These are phyloP conservation scores for Mesoclemmys tuberculata DNA, from an alignment of 2,113 vertebrate species.

Conservation along the genomic window DNA sequence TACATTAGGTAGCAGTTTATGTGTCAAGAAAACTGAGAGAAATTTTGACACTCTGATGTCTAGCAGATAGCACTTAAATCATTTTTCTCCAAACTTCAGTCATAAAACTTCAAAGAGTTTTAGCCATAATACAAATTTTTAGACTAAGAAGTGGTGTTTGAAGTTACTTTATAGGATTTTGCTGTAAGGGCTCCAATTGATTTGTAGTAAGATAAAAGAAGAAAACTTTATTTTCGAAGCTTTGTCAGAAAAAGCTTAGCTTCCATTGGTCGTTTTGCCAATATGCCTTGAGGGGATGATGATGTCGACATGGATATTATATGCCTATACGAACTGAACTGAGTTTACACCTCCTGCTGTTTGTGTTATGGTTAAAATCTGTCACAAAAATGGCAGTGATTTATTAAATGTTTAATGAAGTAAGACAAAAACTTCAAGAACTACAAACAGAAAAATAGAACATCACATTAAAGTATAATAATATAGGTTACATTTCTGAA, in stretches of 20 bases:
- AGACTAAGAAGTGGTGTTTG: slow-evolving; percentile 99
- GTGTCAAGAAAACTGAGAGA: slow-evolving; percentile 97
- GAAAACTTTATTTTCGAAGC: slow-evolving; percentile 99
- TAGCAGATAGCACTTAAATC: slow-evolving; percentile 99
- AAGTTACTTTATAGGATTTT: slow-evolving; percentile 99
- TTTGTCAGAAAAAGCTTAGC: slow-evolving; percentile 99
- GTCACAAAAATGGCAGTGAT: slow-evolving; percentile 98
- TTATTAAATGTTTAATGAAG: slow-evolving; percentile 99
- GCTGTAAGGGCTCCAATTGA: slow-evolving; percentile 99
- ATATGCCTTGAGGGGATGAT: slow-evolving; percentile 93
- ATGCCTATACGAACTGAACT: slow-evolving; percentile 92
- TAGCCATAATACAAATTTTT: slow-evolving; percentile 99
- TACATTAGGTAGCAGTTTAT: slow-evolving; percentile 90
- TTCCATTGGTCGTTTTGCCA: slow-evolving; percentile 97
- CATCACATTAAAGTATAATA: slow-evolving; percentile 84
- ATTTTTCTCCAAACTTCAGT: slow-evolving; percentile 99
- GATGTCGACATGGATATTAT: slow-evolving; percentile 95
- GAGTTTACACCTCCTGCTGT: slow-evolving; percentile 95
- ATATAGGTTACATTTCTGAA: slow-evolving; percentile 79
- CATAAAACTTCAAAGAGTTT: slow-evolving; percentile 98
- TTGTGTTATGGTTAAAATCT: slow-evolving; percentile 97
- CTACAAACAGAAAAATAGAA: slow-evolving; percentile 85
- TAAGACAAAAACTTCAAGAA: slow-evolving; percentile 97
- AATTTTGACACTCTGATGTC: slow-evolving; percentile 97
- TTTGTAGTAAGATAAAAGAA: slow-evolving; percentile 99